These are phyloP conservation scores for Spinus pinus DNA, from an alignment of 2,797 vertebrate species.

Conservation along the genomic window DNA sequence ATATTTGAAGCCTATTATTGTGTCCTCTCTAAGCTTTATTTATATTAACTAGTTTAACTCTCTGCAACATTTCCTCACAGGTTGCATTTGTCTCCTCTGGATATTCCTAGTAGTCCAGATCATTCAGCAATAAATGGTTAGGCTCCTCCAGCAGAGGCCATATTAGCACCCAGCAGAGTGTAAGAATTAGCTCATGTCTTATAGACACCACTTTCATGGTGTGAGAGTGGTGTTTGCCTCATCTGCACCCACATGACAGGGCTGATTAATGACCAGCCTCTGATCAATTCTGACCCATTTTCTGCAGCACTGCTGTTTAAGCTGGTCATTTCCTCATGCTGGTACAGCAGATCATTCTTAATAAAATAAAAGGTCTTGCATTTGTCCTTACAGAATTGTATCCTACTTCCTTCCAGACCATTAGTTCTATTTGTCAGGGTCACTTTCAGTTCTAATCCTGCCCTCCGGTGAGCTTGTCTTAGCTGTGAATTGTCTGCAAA, in stretches of 20 bases:
- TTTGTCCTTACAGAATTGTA: not conserved
- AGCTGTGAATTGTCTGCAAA: not conserved
- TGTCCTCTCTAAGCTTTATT: not conserved
- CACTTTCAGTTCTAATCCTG: not conserved
- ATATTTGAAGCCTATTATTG: not conserved
- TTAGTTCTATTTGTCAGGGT: not conserved
- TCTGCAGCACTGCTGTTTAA: not conserved
- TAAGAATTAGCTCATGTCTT: not conserved
- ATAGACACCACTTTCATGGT: not conserved
- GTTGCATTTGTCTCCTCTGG: not conserved
- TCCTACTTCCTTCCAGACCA: not conserved
- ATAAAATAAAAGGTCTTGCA: not conserved
- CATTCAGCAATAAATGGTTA: not conserved
- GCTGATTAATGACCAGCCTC: not conserved
- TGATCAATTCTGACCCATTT: not conserved
- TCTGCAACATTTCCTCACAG: not conserved
- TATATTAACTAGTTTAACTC: not conserved
- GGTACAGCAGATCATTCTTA: not conserved
- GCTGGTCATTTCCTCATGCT: not conserved
- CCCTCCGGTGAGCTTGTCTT: not conserved
- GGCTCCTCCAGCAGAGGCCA: not conserved
- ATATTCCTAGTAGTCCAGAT: not conserved
- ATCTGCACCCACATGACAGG: not conserved
- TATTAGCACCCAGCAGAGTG: not conserved
- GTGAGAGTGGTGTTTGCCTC: not conserved